Conservation (phyloP, 2,797 vertebrate genomes). For the Rhinophrynus dorsalis region DNA sequence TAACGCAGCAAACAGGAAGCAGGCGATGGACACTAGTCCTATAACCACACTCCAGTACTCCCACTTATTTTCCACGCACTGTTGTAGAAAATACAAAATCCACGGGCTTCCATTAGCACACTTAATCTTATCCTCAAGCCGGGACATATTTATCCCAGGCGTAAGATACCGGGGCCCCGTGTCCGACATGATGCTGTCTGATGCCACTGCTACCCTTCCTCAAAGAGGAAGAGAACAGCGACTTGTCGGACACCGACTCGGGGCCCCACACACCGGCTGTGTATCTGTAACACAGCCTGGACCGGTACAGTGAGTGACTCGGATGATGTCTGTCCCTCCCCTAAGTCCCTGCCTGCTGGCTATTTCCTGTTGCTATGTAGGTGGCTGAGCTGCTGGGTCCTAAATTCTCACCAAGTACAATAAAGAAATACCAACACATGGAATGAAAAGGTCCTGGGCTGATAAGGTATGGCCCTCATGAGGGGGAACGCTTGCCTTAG, state of each 20-base stretch:
- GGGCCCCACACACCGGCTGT: neutral
- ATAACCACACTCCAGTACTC: slow-evolving; percentile 69
- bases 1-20: slow-evolving; percentile 72
- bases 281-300: too few species aligned
- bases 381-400: too few species aligned
- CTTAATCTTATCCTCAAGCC: slow-evolving; percentile 5
- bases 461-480: too few species aligned
- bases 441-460: too few species aligned
- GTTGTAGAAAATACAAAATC: slow-evolving; percentile 70
- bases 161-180: slow-evolving; percentile 16
- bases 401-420: too few species aligned
- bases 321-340: too few species aligned
- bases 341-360: too few species aligned
- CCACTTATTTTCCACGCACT: slow-evolving; percentile 70
- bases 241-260: neutral
- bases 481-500: too few species aligned
- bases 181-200: neutral
- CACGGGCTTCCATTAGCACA: slow-evolving; percentile 68
- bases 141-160: slow-evolving; percentile 51
- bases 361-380: too few species aligned
- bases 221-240: neutral
- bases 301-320: too few species aligned
- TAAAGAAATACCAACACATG: too few species aligned
- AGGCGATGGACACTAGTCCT: slow-evolving; percentile 71
- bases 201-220: neutral